Percentiles rank a stretch among this genome's conserved stretches.
These are phyloP conservation scores for Scomber scombrus DNA, from an alignment of 2,113 vertebrate genomes.

Conservation along the genomic window DNA sequence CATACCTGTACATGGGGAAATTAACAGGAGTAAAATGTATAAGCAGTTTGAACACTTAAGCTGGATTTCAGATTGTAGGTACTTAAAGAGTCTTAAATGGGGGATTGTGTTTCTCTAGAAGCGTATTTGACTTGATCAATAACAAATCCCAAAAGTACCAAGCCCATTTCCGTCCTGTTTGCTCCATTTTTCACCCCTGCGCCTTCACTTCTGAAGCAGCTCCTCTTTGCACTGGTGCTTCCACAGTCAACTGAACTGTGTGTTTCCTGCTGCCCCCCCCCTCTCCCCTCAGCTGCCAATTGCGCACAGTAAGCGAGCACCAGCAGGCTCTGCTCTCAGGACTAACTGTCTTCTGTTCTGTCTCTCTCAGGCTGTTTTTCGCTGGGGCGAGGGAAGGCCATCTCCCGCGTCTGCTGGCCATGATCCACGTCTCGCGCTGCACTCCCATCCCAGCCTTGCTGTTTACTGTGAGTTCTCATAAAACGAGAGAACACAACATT, in stretches of 20 bases:
- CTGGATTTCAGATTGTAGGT: neutral
- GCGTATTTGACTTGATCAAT: neutral
- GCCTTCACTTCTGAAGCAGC: neutral
- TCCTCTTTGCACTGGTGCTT: neutral
- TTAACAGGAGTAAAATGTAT: neutral
- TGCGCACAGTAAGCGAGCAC: constrained; percentile 2
- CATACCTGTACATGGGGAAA: neutral
- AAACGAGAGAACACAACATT: neutral
- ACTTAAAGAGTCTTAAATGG: neutral
- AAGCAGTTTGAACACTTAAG: neutral
- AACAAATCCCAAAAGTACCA: neutral
- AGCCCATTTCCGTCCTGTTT: constrained; percentile 2
- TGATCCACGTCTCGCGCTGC: constrained; percentile 93
- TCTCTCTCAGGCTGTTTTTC: constrained; percentile 88
- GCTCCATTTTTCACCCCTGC: neutral
- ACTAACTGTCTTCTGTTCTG: neutral
- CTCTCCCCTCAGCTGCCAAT: constrained; percentile 4
- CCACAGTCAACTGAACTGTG: constrained; percentile 11
- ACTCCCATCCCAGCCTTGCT: constrained; percentile 94
- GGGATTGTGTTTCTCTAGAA: neutral
- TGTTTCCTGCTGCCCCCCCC: constrained; percentile 8
- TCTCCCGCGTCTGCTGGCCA: constrained; percentile 92
- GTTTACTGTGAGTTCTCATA: constrained; percentile 88
- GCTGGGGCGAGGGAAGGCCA: constrained; percentile 94
- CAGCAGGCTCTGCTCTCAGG: constrained; percentile 59